Base-by-base conservation (phyloP, 2,797 vertebrate genomes). In the Vipera ursinii region DNA sequence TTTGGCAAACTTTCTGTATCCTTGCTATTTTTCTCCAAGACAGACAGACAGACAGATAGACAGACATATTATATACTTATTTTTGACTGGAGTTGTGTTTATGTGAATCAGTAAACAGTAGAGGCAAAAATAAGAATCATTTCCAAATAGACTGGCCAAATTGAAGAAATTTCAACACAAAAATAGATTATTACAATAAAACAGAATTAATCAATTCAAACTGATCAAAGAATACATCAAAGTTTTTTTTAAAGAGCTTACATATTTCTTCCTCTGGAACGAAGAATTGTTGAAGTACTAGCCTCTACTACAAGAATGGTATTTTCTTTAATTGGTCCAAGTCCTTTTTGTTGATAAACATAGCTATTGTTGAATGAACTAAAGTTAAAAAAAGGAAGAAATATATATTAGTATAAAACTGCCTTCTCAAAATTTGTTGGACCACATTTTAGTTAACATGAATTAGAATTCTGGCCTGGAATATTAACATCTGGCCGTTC, bases 271-370 rank as follows among this genome's bases (percentile, higher is more conserved):
- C 99, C 99, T 4, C 97, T 98, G 48, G 98, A 98, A 94, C 96
- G 98, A 92, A 99, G 97, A 85, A 99, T 96, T 51, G 95, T 95
- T 92, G 99, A 98, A 94, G 95, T 98, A 92, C 93, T 97, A 53
- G 98, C 97, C 95, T 99, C 98, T 92, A 99, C 96, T 65, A 99
- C 98, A 96, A 99, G 95, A 96, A 99, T 98, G 17, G 99, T 98
- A 87, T 98, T 98, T 95, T 99, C 98, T 96, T 98, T 98, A 95
- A 99, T 99, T 9, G 99, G 98, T 88, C 99, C 99, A 4, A 98
- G 97, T 86, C 97, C 98, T 97, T 97, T 98, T 97, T 99, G 98
- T 96, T 98, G 98, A 97, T 99, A 99, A 93, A 97, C 88, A 73
- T 97, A 98, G 82, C 97, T 97, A 91, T 93, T 97, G 96, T 99